Percentiles rank a stretch among this genome's conserved stretches.
These are phyloP conservation scores for Neomorphus geoffroyi DNA, from an alignment of 2,797 vertebrate species.

Conservation along the genomic window DNA sequence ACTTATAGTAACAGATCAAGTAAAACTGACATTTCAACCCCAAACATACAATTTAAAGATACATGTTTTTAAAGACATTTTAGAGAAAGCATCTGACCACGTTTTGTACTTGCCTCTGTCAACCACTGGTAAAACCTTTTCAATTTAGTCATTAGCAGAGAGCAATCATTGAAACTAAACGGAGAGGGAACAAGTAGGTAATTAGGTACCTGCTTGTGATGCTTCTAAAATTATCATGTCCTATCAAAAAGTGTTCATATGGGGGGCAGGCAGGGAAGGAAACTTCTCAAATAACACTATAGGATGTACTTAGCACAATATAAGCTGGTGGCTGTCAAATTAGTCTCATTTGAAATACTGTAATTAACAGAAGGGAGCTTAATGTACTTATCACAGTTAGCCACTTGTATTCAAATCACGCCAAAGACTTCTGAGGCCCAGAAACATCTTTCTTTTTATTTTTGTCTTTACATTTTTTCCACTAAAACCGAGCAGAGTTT, in stretches of 20 bases:
- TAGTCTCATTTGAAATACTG: constrained; percentile 81
- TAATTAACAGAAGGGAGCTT: constrained; percentile 84
- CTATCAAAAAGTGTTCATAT: constrained; percentile 45
- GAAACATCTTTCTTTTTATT: neutral
- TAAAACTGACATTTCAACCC: neutral
- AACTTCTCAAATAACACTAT: constrained; percentile 11
- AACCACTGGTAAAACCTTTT: neutral
- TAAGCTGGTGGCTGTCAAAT: constrained; percentile 78
- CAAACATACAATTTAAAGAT: neutral
- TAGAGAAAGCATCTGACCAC: neutral
- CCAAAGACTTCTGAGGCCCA: constrained; percentile 37
- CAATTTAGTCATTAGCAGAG: neutral
- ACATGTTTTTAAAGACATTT: neutral
- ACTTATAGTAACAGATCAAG: neutral
- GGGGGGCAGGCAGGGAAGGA: neutral
- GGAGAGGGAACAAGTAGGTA: neutral
- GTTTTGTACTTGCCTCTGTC: neutral
- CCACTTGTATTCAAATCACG: constrained; percentile 68
- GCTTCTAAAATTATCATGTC: constrained; percentile 45
- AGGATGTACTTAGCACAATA: constrained; percentile 74
- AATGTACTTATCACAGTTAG: constrained; percentile 77
- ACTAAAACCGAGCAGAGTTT: constrained; percentile 21
- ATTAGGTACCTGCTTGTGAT: constrained; percentile 48
- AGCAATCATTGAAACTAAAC: constrained; percentile 35
- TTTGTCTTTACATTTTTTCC: neutral